phyloP scores from a whole-genome alignment of 2,888 invertebrate genomes.

The Plutella xylostella region DNA sequence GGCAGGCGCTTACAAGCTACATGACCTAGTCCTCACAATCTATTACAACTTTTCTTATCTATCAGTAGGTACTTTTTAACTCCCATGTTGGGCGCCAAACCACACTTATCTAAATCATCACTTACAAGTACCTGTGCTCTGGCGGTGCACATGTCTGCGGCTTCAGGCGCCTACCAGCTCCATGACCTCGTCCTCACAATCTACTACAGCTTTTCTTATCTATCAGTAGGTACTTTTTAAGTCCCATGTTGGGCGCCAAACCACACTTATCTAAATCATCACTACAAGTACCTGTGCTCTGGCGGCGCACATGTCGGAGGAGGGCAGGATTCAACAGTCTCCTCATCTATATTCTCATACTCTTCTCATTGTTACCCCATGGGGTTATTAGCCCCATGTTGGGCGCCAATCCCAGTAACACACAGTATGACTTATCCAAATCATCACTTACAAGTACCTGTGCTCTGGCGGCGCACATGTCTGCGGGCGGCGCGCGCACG shows the following conservation, averaged over 20 bases:
- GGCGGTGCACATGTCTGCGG: background rate
- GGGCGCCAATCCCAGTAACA: background rate
- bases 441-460: conserved; percentile 30
- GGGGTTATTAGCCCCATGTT: background rate
- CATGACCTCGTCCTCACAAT: background rate
- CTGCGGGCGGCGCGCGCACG: conserved; percentile 52
- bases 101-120: background rate
- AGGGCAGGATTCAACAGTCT: conserved; percentile 14
- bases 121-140: background rate
- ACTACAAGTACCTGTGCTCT: background rate
- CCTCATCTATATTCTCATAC: background rate
- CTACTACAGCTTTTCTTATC: background rate
- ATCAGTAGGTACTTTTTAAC: background rate
- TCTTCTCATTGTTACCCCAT: background rate
- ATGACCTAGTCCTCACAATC: background rate
- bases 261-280: background rate
- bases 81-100: background rate
- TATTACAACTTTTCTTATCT: background rate
- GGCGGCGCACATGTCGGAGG: background rate
- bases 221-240: background rate
- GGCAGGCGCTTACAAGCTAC: background rate
- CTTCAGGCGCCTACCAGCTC: conserved; percentile 15
- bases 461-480: conserved; percentile 58
- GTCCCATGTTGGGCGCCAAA: background rate
- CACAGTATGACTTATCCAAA: background rate